Evolutionary conservation across 92 coral and sea anemone genomes (phyloP).

Genomic region (Epizoanthus stellaris): DNA sequence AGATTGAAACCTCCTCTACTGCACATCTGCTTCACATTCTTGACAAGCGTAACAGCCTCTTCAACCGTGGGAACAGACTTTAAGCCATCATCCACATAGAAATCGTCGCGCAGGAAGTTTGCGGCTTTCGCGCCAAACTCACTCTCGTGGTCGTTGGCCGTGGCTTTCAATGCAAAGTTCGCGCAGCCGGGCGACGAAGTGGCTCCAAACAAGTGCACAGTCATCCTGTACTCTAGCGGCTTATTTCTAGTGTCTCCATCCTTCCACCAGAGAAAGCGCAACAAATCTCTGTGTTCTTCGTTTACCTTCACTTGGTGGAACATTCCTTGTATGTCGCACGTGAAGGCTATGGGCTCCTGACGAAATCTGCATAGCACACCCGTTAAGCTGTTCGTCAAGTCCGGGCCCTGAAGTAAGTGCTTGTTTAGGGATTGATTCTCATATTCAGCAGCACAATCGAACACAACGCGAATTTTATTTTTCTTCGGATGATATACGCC

Average conservation of each 20-base stretch:
- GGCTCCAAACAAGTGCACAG: slow-evolving; percentile 68
- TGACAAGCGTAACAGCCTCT: slow-evolving; percentile 40
- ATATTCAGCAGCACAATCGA: slow-evolving; percentile 56
- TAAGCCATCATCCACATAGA: slow-evolving; percentile 67
- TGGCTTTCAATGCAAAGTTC: slow-evolving; percentile 61
- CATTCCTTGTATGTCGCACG: slow-evolving; percentile 67
- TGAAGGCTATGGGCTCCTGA: slow-evolving; percentile 52
- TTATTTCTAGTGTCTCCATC: slow-evolving; percentile 40
- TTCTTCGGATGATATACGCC: slow-evolving; percentile 67
- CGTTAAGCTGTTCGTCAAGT: slow-evolving; percentile 65
- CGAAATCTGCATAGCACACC: slow-evolving; percentile 64
- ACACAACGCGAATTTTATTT: slow-evolving; percentile 63
- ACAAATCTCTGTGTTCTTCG: slow-evolving; percentile 50
- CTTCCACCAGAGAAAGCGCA: slow-evolving; percentile 72
- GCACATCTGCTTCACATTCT: slow-evolving; percentile 20
- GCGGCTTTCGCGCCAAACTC: slow-evolving; percentile 48
- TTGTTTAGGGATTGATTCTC: slow-evolving; percentile 62
- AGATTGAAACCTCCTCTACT: slow-evolving; percentile 43
- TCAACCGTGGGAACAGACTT: slow-evolving; percentile 53
- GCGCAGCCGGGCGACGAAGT: slow-evolving; percentile 67
- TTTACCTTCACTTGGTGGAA: slow-evolving; percentile 70
- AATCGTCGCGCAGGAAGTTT: slow-evolving; percentile 49
- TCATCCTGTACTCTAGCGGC: slow-evolving; percentile 50
- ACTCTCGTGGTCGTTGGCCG: slow-evolving; percentile 50
- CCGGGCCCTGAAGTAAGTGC: slow-evolving; percentile 72